Evolutionary conservation across 2,113 vertebrate genomes (phyloP).

Genomic region (Rafetus swinhoei): DNA sequence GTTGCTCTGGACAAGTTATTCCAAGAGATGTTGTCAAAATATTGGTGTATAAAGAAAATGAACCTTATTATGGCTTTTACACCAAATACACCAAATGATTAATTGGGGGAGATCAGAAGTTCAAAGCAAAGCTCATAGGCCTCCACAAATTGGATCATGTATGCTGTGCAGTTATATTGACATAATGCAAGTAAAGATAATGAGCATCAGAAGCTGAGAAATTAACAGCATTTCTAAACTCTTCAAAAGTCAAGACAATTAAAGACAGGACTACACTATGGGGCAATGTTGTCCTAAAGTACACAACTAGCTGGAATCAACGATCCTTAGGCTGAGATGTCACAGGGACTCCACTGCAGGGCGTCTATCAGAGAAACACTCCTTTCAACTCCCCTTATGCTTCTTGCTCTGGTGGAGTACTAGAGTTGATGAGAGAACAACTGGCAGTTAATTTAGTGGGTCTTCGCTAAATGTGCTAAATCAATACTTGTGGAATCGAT

Average conservation of each 20-base stretch:
- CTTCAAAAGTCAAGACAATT: conserved; percentile 39
- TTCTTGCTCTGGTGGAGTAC: too few species aligned
- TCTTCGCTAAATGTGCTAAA: too few species aligned
- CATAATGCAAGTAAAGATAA: conserved; percentile 46
- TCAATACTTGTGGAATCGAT: too few species aligned
- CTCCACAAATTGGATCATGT: neutral
- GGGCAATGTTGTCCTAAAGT: too few species aligned
- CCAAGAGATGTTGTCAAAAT: conserved; percentile 53
- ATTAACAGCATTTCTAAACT: conserved; percentile 37
- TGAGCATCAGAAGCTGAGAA: neutral
- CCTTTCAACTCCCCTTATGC: too few species aligned
- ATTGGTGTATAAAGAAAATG: neutral
- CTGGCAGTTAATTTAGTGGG: too few species aligned
- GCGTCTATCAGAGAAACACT: too few species aligned
- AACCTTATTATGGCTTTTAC: conserved; percentile 38
- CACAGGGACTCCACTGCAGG: too few species aligned
- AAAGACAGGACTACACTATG: too few species aligned
- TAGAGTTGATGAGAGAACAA: too few species aligned
- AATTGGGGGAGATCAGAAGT: conserved; percentile 17
- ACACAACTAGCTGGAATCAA: too few species aligned
- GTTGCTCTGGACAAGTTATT: neutral
- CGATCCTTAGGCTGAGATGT: too few species aligned
- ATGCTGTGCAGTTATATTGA: neutral
- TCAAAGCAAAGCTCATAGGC: neutral
- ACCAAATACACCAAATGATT: neutral